Percentiles rank a stretch among this genome's conserved stretches.
phyloP scores from a whole-genome alignment of 2,797 vertebrate genomes.

The Liasis olivaceus region DNA sequence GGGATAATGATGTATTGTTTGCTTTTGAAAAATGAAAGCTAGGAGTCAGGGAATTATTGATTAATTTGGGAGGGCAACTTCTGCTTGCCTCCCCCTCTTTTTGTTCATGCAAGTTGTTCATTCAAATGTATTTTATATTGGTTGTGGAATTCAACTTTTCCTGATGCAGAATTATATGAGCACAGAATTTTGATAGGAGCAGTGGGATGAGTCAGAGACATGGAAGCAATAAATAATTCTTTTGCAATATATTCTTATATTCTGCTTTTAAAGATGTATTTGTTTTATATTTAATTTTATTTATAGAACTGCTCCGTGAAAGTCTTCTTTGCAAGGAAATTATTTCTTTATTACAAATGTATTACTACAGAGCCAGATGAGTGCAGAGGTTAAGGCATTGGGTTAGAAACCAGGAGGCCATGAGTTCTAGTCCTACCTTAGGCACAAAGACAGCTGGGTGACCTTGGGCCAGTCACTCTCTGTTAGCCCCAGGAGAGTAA shows the following conservation, averaged over 20 bases:
- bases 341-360: not conserved
- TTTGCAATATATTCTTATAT: not conserved
- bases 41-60: not conserved
- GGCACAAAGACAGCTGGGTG: not conserved
- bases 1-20: not conserved
- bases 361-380: not conserved
- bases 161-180: not conserved
- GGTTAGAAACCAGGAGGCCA: not conserved
- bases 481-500: not conserved
- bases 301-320: not conserved
- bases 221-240: not conserved
- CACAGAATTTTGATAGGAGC: not conserved
- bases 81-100: not conserved
- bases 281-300: not conserved
- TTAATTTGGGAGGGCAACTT: not conserved
- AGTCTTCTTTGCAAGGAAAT: not conserved
- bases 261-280: not conserved
- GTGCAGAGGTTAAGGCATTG: not conserved
- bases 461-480: not conserved
- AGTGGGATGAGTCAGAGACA: not conserved
- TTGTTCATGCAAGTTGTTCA: not conserved
- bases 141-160: not conserved
- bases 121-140: not conserved
- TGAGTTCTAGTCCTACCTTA: not conserved
- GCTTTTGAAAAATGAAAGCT: not conserved